Percentiles rank a stretch among this genome's conserved stretches.
Evolutionary conservation across 2,113 vertebrate species (phyloP).

Genomic region (Neotoma lepida): DNA sequence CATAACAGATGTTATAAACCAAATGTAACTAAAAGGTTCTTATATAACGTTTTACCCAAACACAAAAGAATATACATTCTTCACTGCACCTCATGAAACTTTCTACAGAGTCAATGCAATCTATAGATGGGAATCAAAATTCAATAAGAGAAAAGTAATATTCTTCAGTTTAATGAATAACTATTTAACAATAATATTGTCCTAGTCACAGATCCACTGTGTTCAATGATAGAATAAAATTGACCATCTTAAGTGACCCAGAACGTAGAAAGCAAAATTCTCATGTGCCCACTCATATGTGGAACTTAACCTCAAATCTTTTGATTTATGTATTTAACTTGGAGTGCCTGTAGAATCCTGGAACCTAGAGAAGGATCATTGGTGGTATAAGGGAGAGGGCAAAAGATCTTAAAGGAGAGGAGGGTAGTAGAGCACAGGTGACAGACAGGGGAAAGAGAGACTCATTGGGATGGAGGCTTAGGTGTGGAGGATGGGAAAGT

Average conservation of each 20-base stretch:
- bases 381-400: not conserved
- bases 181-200: not conserved
- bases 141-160: not conserved
- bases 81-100: not conserved
- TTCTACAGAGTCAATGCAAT: not conserved
- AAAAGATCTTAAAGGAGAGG: not conserved
- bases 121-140: not conserved
- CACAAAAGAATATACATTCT: not conserved
- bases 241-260: not conserved
- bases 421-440: not conserved
- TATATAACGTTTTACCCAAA: not conserved
- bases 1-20: not conserved
- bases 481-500: not conserved
- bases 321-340: not conserved
- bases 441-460: not conserved
- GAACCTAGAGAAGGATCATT: not conserved
- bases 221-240: not conserved
- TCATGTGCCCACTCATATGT: not conserved
- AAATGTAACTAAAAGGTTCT: not conserved
- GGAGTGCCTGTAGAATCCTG: not conserved
- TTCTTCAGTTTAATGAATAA: not conserved
- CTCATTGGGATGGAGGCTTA: not conserved
- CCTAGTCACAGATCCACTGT: not conserved
- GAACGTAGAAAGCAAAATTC: not conserved
- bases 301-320: not conserved